These are phyloP conservation scores for Brachypteracias leptosomus DNA, from an alignment of 2,113 vertebrate genomes.

Conservation along the genomic window DNA sequence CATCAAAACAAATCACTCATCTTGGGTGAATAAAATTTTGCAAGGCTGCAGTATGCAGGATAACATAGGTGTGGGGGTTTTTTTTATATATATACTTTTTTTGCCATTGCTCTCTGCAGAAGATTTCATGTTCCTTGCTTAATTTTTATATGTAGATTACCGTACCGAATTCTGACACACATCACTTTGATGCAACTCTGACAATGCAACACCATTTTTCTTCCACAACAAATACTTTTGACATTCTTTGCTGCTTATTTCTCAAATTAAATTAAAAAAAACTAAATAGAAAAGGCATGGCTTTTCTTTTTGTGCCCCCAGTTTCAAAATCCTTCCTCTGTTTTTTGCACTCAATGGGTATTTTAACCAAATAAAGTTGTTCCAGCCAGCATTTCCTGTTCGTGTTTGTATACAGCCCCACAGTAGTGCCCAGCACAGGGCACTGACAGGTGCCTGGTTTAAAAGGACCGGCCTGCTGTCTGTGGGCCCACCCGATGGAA, in stretches of 20 bases:
- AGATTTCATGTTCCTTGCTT: not conserved
- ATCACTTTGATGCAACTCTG: not conserved
- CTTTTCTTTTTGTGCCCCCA: not conserved
- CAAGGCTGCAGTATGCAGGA: not conserved
- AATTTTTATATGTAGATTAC: not conserved
- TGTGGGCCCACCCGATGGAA: not conserved
- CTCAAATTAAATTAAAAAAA: not conserved
- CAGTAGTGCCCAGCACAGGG: not conserved
- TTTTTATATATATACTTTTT: not conserved
- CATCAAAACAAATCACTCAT: slow-evolving; percentile 37
- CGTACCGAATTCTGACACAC: not conserved
- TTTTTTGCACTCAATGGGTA: not conserved
- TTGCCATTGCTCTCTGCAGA: not conserved
- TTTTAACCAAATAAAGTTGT: not conserved
- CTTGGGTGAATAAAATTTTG: slow-evolving; percentile 24
- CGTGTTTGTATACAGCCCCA: not conserved
- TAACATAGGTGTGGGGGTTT: not conserved
- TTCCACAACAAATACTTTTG: not conserved
- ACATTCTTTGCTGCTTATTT: not conserved
- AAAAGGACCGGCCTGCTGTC: not conserved
- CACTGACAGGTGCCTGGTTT: not conserved
- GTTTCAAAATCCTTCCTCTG: not conserved
- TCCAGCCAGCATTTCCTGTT: not conserved
- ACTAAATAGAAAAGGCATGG: not conserved
- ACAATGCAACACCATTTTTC: not conserved